Base-by-base conservation (phyloP, 2,797 vertebrate species). In the Notoglanidium macrostoma region DNA sequence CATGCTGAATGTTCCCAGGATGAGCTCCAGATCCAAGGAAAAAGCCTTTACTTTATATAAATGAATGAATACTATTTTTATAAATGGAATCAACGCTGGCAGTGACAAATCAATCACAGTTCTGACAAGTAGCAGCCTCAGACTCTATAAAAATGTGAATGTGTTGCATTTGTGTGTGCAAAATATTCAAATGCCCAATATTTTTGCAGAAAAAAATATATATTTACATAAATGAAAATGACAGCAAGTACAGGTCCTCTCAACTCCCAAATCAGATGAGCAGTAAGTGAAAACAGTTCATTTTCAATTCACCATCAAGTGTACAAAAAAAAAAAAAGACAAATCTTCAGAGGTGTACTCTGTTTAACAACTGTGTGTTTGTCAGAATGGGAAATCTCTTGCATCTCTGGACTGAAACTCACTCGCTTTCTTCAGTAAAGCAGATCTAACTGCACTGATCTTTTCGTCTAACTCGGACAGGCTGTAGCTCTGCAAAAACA, bases 391-490 rank as follows among this genome's bases (percentile, higher is more conserved):
- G 87, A 93, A 94, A 59, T 95, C 96, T 15, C 95, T 90, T 91
- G 93, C 87, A 81, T 95, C 96, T 90, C 94, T 95, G 86, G 96
- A 93, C 23, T 95, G 96, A 76, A 95, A 95, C 88, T 97, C 97
- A 88, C 94, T 96, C 76, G 96, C 96, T 95, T 97, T 98, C 94
- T 97, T 97, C 92, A 99, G 93, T 63, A 99, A 94, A 10, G 96
- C 96, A 55, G 97, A 96, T 93, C 96, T 97, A 93, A 98, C 97
- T 15, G 96, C 96, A 89, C 94, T 98, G 93, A 99, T 99, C 96
- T 99, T 99, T 94, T 97, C 97, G 93, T 99, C 98, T 93, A 99
- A 95, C 94, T 99, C 98, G 40, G 96, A 96, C 94, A 99, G 94
- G 77, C 96, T 98, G 94, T 97, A 99, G 90, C 92, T 96, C 97